phyloP scores from a whole-genome alignment of 2,113 vertebrate genomes.

The Nerophis ophidion region DNA sequence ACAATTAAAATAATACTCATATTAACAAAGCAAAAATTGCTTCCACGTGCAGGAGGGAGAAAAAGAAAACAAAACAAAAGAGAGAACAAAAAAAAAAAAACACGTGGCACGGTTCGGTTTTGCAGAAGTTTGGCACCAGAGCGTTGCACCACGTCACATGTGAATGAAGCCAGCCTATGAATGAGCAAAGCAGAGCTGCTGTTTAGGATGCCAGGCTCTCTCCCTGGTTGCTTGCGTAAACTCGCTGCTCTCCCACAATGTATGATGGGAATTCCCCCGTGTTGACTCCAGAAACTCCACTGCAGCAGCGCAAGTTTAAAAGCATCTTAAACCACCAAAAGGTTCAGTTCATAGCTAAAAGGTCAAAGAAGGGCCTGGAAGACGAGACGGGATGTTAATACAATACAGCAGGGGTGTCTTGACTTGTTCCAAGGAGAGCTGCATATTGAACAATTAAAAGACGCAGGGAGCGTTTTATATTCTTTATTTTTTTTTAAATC shows the following conservation, averaged over 20 bases:
- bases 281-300: constrained; percentile 32
- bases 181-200: constrained; percentile 30
- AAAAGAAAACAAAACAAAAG: constrained; percentile 57
- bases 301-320: constrained; percentile 27
- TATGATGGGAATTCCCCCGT: constrained; percentile 46
- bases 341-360: constrained; percentile 25
- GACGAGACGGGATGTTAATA: constrained; percentile 34
- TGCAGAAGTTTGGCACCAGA: constrained; percentile 44
- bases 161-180: constrained; percentile 38
- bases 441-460: too few relatives aligned
- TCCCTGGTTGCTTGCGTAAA: background rate
- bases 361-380: constrained; percentile 35
- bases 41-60: constrained; percentile 70
- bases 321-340: constrained; percentile 21
- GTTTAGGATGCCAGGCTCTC: constrained; percentile 10
- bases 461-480: too few relatives aligned
- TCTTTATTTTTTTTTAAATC: too few relatives aligned
- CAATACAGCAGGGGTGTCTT: background rate
- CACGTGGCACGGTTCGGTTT: constrained; percentile 50
- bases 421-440: too few relatives aligned
- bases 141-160: constrained; percentile 46
- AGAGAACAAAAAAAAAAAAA: constrained; percentile 51
- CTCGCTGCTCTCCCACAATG: constrained; percentile 14
- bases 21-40: constrained; percentile 74
- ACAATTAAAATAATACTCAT: constrained; percentile 77